Evolutionary conservation across 1,140 invertebrate genomes (phyloP).

Genomic region (Battus philenor): DNA sequence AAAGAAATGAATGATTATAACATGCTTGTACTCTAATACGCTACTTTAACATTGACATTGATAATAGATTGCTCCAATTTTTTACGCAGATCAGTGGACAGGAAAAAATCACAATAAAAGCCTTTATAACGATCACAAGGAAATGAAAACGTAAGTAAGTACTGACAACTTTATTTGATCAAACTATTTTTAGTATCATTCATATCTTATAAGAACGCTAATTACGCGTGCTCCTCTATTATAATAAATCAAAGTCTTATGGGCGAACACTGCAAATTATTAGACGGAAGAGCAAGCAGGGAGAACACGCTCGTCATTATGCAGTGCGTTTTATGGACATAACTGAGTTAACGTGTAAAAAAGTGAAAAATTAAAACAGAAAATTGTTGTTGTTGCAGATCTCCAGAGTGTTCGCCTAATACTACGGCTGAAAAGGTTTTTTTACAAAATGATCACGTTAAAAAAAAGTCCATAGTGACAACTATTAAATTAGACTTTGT

Average conservation of each 20-base stretch:
- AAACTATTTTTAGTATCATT: slow-evolving; percentile 29
- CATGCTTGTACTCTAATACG: too few species aligned
- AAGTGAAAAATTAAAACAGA: slow-evolving; percentile 4
- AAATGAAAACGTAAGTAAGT: slow-evolving; percentile 53
- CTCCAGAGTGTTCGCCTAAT: slow-evolving; percentile 14
- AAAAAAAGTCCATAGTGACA: slow-evolving; percentile 27
- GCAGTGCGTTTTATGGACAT: slow-evolving; percentile 21
- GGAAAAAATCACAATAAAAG: slow-evolving; percentile 1
- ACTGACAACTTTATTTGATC: slow-evolving; percentile 27
- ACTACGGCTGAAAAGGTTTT: slow-evolving; percentile 22
- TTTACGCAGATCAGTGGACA: slow-evolving; percentile 2
- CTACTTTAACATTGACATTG: too few species aligned
- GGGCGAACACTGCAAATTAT: slow-evolving; percentile 48
- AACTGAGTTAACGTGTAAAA: slow-evolving; percentile 1
- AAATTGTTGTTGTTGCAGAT: slow-evolving; percentile 20
- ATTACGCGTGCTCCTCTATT: slow-evolving; percentile 28
- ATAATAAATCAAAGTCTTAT: slow-evolving; percentile 38
- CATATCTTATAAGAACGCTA: slow-evolving; percentile 26
- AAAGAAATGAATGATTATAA: neutral
- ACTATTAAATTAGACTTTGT: slow-evolving; percentile 22
- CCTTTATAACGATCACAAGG: slow-evolving; percentile 17
- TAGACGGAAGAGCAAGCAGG: slow-evolving; percentile 25
- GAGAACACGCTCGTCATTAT: slow-evolving; percentile 21
- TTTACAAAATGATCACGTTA: slow-evolving; percentile 27
- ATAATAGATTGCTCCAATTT: neutral